Conservation (phyloP, 2,113 vertebrate species). For the Cynocephalus volans region DNA sequence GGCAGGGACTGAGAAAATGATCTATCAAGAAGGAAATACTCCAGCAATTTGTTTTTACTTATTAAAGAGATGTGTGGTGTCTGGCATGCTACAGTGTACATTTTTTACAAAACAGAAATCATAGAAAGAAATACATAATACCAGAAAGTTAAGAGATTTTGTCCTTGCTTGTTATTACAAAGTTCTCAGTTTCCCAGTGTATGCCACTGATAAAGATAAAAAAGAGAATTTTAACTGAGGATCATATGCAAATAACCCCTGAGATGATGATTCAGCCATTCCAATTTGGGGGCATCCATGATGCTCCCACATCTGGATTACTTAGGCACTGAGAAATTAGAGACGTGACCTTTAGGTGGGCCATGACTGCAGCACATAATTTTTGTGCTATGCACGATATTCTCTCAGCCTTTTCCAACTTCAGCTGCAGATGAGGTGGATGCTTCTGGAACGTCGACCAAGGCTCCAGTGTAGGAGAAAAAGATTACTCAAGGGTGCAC, state of each 20-base stretch:
- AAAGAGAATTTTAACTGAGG: neutral
- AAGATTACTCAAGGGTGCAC: neutral
- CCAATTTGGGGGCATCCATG: too few species aligned
- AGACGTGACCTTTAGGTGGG: too few species aligned
- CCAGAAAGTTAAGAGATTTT: neutral
- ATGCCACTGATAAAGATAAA: neutral
- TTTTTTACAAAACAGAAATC: neutral
- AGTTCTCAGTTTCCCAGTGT: neutral
- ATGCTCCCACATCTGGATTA: too few species aligned
- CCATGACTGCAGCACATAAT: neutral
- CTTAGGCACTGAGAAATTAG: neutral
- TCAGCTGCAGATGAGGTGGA: neutral
- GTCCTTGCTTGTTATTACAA: neutral
- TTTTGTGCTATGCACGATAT: accelerated
- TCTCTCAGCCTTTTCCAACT: neutral
- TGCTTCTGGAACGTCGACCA: neutral
- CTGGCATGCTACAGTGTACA: neutral
- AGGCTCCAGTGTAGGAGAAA: neutral
- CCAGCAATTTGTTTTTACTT: conserved; percentile 44
- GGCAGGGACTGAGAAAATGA: conserved; percentile 9
- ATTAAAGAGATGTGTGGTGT: neutral
- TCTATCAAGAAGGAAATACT: neutral
- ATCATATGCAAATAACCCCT: neutral
- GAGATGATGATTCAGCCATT: neutral
- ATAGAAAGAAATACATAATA: neutral